Evolutionary conservation across 2,888 invertebrate genomes (phyloP), one percentile per base, ranked within the genome.

Genomic region (Zeuzera pyrina): DNA sequence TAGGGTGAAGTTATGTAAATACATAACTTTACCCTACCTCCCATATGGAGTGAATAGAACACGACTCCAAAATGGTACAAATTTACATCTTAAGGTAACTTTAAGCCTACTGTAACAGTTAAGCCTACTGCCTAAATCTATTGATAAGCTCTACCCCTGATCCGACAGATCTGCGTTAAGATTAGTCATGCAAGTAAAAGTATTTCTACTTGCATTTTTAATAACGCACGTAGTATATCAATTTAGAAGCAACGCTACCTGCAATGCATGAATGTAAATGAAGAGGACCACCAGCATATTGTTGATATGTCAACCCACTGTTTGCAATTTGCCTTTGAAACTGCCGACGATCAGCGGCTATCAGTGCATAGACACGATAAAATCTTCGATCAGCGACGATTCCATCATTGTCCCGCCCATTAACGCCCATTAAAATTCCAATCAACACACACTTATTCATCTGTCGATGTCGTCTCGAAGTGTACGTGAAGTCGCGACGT

Each of bases 381-480:
- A 60, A 78, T 79, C 79, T 68, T 50, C 52, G 48, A 27, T 51
- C 50, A 52, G 60, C 62, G 64, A 68, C 71, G 64, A 78, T 73
- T 70, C 62, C 60, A 59, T 78, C 72, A 74, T 79, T 81, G 81
- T 81, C 70, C 78, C 77, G 77, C 73, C 77, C 67, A 78, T 81
- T 79, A 74, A 67, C 74, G 73, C 71, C 67, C 69, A 72, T 79
- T 78, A 76, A 76, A 73, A 74, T 68, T 64, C 78, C 79, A 73
- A 79, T 77, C 79, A 69, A 70, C 74, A 72, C 67, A 56, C 70
- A 72, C 72, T 77, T 77, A 83, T 79, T 83, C 79, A 81, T 78
- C 68, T 71, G 81, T 78, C 79, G 47, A 36, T 42, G 36, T 40
- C 33, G 34, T 37, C 35, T 39, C 42, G 40, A 41, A 35, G 34